These are phyloP conservation scores for Cyanistes caeruleus DNA, from an alignment of 2,113 vertebrate genomes.

Conservation along the genomic window DNA sequence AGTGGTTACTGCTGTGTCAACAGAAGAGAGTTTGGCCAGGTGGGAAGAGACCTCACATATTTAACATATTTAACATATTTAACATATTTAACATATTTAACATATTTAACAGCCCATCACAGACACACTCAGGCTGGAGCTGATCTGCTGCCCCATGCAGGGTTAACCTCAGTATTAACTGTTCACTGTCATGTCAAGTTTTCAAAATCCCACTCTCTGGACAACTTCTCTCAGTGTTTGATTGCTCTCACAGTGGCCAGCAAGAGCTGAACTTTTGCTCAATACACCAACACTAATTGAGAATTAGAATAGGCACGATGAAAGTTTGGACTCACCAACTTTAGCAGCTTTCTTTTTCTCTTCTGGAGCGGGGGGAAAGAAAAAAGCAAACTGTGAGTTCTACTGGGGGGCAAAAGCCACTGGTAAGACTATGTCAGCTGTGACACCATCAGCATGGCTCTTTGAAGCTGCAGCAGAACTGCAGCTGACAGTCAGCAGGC, in stretches of 20 bases:
- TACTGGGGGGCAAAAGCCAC: not conserved
- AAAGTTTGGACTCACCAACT: constrained; percentile 57
- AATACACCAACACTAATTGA: not conserved
- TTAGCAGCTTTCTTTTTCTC: constrained; percentile 65
- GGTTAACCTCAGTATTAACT: not conserved
- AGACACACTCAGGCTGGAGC: not conserved
- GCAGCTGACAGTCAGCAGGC: not conserved
- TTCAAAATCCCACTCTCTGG: not conserved
- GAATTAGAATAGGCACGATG: not conserved
- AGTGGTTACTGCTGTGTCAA: not conserved
- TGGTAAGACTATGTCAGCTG: not conserved
- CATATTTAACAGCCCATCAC: not conserved
- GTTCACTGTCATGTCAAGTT: not conserved
- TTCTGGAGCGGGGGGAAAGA: not conserved
- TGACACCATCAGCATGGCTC: not conserved
- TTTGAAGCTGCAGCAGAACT: not conserved
- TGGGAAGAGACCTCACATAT: not conserved
- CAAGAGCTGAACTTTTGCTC: not conserved
- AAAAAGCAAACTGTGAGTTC: constrained; percentile 7
- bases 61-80: not conserved
- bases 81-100: not conserved
- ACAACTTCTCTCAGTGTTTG: not conserved
- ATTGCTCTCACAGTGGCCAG: not conserved
- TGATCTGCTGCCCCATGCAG: not conserved
- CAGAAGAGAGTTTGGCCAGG: not conserved